These are phyloP conservation scores for Lasiommata megera DNA, from an alignment of 2,888 invertebrate species.

Conservation along the genomic window DNA sequence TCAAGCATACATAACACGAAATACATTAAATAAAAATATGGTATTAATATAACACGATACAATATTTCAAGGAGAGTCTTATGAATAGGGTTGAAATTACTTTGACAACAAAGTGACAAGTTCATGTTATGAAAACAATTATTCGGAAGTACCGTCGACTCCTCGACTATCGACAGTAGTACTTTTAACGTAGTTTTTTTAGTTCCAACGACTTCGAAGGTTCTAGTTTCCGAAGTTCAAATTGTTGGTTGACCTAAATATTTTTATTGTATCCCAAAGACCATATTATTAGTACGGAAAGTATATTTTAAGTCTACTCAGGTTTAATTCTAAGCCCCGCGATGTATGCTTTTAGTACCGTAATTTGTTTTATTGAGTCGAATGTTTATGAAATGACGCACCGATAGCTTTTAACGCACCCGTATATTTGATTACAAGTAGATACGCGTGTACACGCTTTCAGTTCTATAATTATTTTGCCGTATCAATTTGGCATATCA, in stretches of 20 bases:
- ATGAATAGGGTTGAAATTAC: too few species aligned
- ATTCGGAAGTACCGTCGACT: not conserved
- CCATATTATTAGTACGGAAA: not conserved
- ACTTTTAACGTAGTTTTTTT: constrained; percentile 13
- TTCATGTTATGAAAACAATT: too few species aligned
- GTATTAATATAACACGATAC: too few species aligned
- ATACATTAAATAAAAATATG: too few species aligned
- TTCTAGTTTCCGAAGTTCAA: constrained; percentile 17
- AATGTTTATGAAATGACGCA: not conserved
- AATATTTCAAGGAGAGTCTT: too few species aligned
- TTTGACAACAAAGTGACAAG: too few species aligned
- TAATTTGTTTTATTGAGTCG: not conserved
- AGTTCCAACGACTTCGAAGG: constrained; percentile 18
- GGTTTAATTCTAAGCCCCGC: not conserved
- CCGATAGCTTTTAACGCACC: not conserved
- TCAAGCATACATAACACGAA: too few species aligned
- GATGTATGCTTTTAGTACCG: not conserved
- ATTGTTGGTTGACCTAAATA: constrained; percentile 8
- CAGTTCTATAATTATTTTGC: not conserved
- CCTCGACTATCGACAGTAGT: not conserved
- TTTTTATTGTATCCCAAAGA: not conserved
- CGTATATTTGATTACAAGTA: not conserved
- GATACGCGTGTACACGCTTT: not conserved
- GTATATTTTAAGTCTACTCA: not conserved
- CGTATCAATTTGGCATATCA: too few species aligned